Evolutionary conservation across 1,140 invertebrate species (phyloP), one percentile per base, ranked within the genome.

Genomic region (Zaprionus tsacasi): DNA sequence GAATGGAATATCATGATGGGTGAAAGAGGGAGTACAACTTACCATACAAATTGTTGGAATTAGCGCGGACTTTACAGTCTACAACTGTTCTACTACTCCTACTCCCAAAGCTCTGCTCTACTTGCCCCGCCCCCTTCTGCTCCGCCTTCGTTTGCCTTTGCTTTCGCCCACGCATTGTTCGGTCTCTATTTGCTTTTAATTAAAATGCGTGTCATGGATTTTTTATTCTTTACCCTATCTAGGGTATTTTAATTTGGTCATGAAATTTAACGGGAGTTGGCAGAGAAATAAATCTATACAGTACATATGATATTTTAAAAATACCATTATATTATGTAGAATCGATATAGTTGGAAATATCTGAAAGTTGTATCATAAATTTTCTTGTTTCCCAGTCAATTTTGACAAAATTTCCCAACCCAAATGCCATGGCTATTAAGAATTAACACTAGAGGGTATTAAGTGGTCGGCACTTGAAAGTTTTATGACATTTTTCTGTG

Each of bases 161-260:
- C 17, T 30, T 25, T 48, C 38, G 43, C 25, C 27, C 54, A 27
- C 58, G 65, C 30, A 43, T 68, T 78, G 48, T 64, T 45, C 15
- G 58, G 60, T 70, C 64, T 82, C 77, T 88, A 85, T 89, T 89
- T 89, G 69, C 81, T 89, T 89, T 89, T 90, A 89, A 89, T 89
- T 89, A 89, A 89, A 89, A 89, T 89, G 85, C 86, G 85, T 89
- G 81, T 85, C 86, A 89, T 79, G 85, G 58, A 79, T 36, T 70
- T 76, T 71, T 70, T 77, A 68, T 77, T 70, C 15, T 40, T 33
- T 48, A 25, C 6, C 27, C 55, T 45, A 6, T 27, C 27, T 38
- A 11, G 15, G 38, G 38, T 43, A 33, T 33, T 61, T 33, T 35
- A 25, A 35, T 25, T 52, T 63, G 45, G 40, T 45, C 58, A 45